A percentile compares a stretch with the other conserved stretches of the same genome.
Conservation (phyloP, 2,113 vertebrate genomes). For the Epinephelus lanceolatus region DNA sequence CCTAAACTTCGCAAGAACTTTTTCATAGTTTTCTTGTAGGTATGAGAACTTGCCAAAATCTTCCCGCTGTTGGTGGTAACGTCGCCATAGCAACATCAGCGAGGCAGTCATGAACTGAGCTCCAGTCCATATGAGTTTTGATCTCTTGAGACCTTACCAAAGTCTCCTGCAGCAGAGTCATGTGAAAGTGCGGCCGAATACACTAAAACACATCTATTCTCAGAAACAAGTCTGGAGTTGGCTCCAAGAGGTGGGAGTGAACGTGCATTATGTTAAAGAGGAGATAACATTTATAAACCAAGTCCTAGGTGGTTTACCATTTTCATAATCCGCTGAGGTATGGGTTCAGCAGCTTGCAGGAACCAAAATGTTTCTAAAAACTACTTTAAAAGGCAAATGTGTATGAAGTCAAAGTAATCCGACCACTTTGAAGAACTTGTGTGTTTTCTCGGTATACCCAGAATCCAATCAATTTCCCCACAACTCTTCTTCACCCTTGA, state of each 20-base stretch:
- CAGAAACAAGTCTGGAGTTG: not conserved
- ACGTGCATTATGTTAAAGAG: not conserved
- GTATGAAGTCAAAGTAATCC: conserved; percentile 22
- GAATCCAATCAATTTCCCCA: conserved; percentile 18
- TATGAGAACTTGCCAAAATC: conserved; percentile 14
- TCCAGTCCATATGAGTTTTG: conserved; percentile 14
- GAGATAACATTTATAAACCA: not conserved
- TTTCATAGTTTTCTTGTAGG: not conserved
- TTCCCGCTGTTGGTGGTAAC: not conserved
- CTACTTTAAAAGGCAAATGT: conserved; percentile 22
- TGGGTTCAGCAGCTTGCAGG: not conserved
- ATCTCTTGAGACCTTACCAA: conserved; percentile 16
- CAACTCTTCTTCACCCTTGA: conserved; percentile 7
- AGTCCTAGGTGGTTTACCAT: not conserved
- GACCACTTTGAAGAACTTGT: conserved; percentile 4
- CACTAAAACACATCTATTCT: not conserved
- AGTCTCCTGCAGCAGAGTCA: not conserved
- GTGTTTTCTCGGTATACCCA: conserved; percentile 9
- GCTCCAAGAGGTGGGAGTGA: not conserved
- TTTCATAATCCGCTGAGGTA: too few relatives aligned
- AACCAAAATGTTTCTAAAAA: conserved; percentile 21
- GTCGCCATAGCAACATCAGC: conserved; percentile 37
- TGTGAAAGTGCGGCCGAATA: conserved; percentile 10
- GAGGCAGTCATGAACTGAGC: not conserved
- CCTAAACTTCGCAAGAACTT: not conserved